Conservation (phyloP, 2,113 vertebrate species). For the Oreotrochilus melanogaster region DNA sequence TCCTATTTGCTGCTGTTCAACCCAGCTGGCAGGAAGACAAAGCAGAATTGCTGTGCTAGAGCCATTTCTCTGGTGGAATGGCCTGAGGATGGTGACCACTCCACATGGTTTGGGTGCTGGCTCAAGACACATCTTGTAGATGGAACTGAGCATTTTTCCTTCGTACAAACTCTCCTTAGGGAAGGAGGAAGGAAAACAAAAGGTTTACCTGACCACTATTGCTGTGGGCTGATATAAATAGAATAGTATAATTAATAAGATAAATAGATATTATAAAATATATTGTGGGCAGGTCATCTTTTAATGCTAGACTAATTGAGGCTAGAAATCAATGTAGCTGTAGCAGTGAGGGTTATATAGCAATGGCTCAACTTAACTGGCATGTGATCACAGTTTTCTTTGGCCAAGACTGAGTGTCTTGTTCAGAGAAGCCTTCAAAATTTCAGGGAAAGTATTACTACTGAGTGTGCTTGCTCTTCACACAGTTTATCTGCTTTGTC, state of each 20-base stretch:
- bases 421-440: neutral
- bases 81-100: neutral
- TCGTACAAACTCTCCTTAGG: neutral
- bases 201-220: neutral
- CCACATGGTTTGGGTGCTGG: neutral
- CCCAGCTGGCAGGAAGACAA: neutral
- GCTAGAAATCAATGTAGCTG: neutral
- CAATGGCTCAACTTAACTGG: neutral
- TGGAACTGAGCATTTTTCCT: neutral
- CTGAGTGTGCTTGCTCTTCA: neutral
- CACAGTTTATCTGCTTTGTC: neutral
- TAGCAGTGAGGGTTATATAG: neutral
- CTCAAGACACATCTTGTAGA: neutral
- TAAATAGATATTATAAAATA: neutral
- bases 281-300: neutral
- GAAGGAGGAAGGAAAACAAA: neutral
- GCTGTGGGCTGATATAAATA: neutral
- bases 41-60: neutral
- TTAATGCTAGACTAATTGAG: neutral
- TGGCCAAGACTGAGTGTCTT: neutral
- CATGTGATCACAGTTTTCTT: neutral
- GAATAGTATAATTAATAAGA: neutral
- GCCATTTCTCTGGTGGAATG: neutral
- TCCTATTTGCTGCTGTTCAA: neutral
- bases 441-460: neutral